phyloP scores from a whole-genome alignment of 2,113 vertebrate species.

The Rhea pennata region DNA sequence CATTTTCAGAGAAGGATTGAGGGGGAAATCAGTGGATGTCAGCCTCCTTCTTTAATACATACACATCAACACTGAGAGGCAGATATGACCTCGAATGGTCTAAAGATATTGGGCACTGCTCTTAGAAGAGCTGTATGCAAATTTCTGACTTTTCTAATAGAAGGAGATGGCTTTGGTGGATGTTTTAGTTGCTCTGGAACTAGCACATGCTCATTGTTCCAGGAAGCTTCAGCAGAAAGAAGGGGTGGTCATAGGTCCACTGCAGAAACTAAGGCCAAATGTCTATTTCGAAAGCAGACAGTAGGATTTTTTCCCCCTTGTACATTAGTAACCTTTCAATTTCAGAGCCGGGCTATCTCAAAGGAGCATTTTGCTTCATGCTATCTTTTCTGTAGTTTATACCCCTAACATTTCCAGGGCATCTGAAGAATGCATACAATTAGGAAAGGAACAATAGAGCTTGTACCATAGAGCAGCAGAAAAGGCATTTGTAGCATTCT shows the following conservation, averaged over 20 bases:
- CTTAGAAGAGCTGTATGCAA: background rate
- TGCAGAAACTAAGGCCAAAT: background rate
- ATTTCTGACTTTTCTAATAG: background rate
- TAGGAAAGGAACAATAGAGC: background rate
- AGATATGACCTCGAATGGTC: background rate
- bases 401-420: background rate
- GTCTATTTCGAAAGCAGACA: background rate
- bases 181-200: background rate
- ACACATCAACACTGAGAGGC: background rate
- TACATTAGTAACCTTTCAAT: background rate
- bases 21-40: background rate
- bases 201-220: background rate
- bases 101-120: background rate
- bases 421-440: background rate
- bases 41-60: background rate
- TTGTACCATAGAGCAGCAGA: background rate
- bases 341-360: background rate
- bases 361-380: background rate
- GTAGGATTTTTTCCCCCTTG: background rate
- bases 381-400: background rate
- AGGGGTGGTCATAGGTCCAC: background rate
- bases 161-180: background rate
- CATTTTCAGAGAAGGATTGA: background rate
- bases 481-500: background rate
- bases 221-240: background rate